phyloP scores from a whole-genome alignment of 2,113 vertebrate species.

The Centropus bengalensis region DNA sequence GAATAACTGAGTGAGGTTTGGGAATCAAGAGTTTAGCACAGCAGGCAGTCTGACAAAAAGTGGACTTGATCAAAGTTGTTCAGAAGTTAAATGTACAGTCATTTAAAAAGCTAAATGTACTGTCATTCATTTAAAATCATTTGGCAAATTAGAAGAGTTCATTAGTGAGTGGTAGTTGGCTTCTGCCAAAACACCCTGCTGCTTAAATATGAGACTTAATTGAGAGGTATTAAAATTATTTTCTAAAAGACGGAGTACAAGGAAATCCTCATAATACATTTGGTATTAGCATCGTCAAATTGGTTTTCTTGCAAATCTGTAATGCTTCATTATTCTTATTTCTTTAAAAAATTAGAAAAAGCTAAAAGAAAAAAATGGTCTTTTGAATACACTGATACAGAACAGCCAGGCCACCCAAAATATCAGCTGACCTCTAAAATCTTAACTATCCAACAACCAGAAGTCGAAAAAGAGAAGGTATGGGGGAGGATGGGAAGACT shows the following conservation, averaged over 20 bases:
- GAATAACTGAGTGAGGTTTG: slow-evolving; percentile 4
- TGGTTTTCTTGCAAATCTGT: neutral
- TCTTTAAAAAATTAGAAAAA: neutral
- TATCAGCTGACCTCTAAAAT: neutral
- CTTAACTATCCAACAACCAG: neutral
- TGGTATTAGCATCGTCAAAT: neutral
- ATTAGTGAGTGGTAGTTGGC: slow-evolving; percentile 38
- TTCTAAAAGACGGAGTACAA: slow-evolving; percentile 39
- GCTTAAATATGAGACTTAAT: slow-evolving; percentile 63
- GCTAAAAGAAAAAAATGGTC: neutral
- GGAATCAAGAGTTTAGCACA: slow-evolving; percentile 53
- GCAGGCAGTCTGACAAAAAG: slow-evolving; percentile 30
- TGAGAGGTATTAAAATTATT: slow-evolving; percentile 63
- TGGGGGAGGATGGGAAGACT: neutral
- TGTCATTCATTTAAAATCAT: slow-evolving; percentile 66
- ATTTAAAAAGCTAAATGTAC: slow-evolving; percentile 50
- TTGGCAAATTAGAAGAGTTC: slow-evolving; percentile 66
- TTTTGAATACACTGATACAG: neutral
- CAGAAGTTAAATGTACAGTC: slow-evolving; percentile 60
- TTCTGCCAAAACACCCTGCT: slow-evolving; percentile 67
- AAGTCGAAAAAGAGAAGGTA: neutral
- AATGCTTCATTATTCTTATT: slow-evolving; percentile 1
- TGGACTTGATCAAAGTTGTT: slow-evolving; percentile 62
- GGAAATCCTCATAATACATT: slow-evolving; percentile 25
- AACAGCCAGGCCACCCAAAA: neutral